These are phyloP conservation scores for Leptopilina clavipes DNA, from an alignment of 1,140 invertebrate genomes.

Conservation along the genomic window DNA sequence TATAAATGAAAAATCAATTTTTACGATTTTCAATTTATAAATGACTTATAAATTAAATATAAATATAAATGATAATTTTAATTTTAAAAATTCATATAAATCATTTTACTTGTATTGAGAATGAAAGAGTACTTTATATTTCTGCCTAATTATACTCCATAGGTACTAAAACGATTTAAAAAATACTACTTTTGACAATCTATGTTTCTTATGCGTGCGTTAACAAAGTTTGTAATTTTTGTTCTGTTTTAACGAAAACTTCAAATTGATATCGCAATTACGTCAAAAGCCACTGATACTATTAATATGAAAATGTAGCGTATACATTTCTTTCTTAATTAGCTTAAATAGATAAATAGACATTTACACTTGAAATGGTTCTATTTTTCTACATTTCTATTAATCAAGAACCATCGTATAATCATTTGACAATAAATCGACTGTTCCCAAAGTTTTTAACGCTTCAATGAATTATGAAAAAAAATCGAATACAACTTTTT, in stretches of 20 bases:
- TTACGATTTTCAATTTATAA: not conserved
- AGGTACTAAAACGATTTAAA: conserved; percentile 58
- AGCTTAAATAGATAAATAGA: conserved; percentile 25
- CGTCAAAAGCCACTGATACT: conserved; percentile 40
- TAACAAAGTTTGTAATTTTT: conserved; percentile 39
- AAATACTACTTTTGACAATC: conserved; percentile 53
- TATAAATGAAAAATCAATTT: not conserved
- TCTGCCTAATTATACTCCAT: conserved; percentile 50
- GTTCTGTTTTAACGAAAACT: conserved; percentile 39
- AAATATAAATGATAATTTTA: not conserved
- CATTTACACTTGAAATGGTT: conserved; percentile 30
- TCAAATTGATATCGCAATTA: conserved; percentile 38
- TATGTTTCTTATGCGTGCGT: conserved; percentile 47
- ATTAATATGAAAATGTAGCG: conserved; percentile 39
- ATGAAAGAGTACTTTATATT: conserved; percentile 26
- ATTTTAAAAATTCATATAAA: not conserved
- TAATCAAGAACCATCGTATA: conserved; percentile 8
- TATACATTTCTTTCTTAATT: conserved; percentile 36
- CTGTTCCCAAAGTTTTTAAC: too few species aligned
- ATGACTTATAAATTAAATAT: too few species aligned
- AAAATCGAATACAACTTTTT: too few species aligned
- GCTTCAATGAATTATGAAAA: too few species aligned
- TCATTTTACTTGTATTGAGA: conserved; percentile 14
- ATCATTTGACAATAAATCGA: conserved; percentile 6
- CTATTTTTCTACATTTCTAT: conserved; percentile 21